phyloP scores from a whole-genome alignment of 2,113 vertebrate genomes.

The Acanthochromis polyacanthus region DNA sequence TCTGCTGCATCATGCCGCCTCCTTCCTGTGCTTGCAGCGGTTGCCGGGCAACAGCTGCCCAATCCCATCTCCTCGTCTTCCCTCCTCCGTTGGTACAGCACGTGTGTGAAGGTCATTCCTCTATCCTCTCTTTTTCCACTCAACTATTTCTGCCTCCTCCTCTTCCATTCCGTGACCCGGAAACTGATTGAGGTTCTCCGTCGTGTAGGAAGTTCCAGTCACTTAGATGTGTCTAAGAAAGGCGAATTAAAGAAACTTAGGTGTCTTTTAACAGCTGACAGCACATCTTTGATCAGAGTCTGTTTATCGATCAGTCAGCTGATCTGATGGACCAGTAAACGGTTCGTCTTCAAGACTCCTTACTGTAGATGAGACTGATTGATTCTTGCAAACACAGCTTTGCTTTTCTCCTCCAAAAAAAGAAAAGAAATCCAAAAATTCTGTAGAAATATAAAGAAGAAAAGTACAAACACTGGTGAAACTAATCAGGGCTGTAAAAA shows the following conservation, averaged over 20 bases:
- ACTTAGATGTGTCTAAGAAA: neutral
- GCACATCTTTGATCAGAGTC: neutral
- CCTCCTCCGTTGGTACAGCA: constrained; percentile 30
- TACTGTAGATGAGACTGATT: neutral
- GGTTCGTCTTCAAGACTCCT: no score
- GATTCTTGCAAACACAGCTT: neutral
- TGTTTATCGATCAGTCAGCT: neutral
- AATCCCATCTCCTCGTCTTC: constrained; percentile 40
- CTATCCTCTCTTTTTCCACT: constrained; percentile 4
- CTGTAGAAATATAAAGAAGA: no score
- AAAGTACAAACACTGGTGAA: no score
- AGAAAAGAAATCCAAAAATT: no score
- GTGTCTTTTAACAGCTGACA: neutral
- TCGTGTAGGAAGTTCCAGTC: neutral
- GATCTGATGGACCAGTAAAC: neutral
- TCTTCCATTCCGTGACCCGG: neutral
- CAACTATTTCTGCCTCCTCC: constrained; percentile 1
- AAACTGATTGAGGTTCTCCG: neutral
- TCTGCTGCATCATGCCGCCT: constrained; percentile 40
- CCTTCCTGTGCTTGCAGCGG: constrained; percentile 52
- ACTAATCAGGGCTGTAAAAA: no score
- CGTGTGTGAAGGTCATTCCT: constrained; percentile 76
- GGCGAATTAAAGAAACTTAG: neutral
- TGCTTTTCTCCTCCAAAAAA: no score
- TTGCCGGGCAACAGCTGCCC: constrained; percentile 76